phyloP scores from a whole-genome alignment of 2,113 vertebrate genomes.

The Microcebus jonahi region DNA sequence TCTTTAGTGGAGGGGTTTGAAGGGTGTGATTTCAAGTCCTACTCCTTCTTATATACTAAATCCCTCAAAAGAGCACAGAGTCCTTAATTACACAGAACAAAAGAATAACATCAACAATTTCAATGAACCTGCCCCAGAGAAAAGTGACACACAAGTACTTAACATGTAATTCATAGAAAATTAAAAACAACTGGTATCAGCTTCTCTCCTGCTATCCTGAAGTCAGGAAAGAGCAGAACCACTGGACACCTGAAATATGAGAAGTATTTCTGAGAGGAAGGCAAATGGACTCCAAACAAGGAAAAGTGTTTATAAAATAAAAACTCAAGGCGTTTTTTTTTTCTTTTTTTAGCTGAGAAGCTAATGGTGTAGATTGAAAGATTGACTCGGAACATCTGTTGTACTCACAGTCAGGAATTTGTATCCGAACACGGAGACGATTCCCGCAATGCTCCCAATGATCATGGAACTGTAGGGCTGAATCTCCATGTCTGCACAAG shows the following conservation, averaged over 20 bases:
- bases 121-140: background rate
- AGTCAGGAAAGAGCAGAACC: background rate
- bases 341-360: background rate
- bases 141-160: background rate
- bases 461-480: conserved; percentile 89
- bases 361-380: background rate
- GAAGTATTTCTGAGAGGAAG: background rate
- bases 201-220: background rate
- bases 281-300: background rate
- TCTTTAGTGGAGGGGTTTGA: background rate
- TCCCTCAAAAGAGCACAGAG: background rate
- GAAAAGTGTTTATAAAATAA: background rate
- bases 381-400: background rate
- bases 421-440: conserved; percentile 93
- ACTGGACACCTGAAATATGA: too few relatives aligned
- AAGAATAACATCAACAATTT: background rate
- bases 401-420: conserved; percentile 91
- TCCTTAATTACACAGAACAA: background rate
- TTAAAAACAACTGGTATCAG: background rate
- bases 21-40: background rate
- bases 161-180: background rate
- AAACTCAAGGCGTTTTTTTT: background rate
- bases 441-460: conserved; percentile 91
- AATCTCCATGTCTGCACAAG: conserved; percentile 93
- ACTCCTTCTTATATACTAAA: background rate